Percentiles rank a stretch among this genome's conserved stretches.
These are phyloP conservation scores for Spermophilus dauricus DNA, from an alignment of 2,113 vertebrate genomes.

Conservation along the genomic window DNA sequence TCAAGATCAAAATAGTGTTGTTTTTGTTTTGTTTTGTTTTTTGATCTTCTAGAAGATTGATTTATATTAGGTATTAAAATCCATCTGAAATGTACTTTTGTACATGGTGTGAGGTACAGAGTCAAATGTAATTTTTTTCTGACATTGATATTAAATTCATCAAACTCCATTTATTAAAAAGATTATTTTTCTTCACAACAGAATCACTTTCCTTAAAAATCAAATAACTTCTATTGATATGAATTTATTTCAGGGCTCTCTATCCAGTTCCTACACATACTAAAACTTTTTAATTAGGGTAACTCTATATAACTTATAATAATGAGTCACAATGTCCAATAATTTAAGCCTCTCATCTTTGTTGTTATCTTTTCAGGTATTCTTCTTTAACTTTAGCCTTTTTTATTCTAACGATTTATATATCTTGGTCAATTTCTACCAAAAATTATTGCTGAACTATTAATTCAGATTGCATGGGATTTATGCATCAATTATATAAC, in stretches of 20 bases:
- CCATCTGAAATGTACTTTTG: slow-evolving; percentile 6
- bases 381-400: neutral
- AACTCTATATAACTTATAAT: neutral
- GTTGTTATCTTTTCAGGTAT: neutral
- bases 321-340: neutral
- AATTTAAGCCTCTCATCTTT: neutral
- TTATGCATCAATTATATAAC: neutral
- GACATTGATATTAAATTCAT: neutral
- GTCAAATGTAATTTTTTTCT: neutral
- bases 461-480: neutral
- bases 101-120: neutral
- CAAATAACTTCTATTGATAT: neutral
- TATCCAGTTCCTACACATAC: neutral
- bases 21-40: neutral
- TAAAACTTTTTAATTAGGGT: neutral
- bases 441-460: neutral
- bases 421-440: neutral
- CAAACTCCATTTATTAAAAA: neutral
- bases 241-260: neutral
- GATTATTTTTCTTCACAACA: neutral
- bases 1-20: neutral
- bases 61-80: neutral
- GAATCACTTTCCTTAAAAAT: neutral
- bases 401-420: neutral
- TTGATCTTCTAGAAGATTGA: neutral